Evolutionary conservation across 2,888 invertebrate genomes (phyloP).

Genomic region (Lycia hirtaria): DNA sequence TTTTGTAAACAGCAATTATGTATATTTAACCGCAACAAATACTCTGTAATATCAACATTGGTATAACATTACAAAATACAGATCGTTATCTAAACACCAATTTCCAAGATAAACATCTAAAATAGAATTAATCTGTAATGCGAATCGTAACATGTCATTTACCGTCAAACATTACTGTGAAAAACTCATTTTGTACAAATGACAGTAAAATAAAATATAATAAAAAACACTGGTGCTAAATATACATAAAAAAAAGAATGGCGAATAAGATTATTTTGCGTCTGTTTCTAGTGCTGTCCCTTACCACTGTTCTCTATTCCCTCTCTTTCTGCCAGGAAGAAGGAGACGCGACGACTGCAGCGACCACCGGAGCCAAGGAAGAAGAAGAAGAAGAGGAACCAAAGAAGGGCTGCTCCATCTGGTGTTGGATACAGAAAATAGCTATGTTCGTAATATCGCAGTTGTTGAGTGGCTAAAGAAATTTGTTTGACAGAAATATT

Average conservation of each 20-base stretch:
- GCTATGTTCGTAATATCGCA: conserved; percentile 81
- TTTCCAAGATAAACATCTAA: conserved; percentile 42
- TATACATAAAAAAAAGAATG: too few species aligned
- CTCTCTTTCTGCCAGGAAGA: conserved; percentile 66
- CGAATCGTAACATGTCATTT: conserved; percentile 34
- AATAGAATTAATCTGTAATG: conserved; percentile 29
- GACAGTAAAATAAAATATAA: conserved; percentile 22
- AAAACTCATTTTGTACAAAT: conserved; percentile 13
- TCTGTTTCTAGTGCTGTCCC: conserved; percentile 52
- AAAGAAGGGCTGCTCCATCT: conserved; percentile 75
- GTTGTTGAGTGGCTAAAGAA: conserved; percentile 63
- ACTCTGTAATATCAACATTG: conserved; percentile 20
- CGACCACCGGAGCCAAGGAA: conserved; percentile 54
- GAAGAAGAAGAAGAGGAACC: conserved; percentile 76
- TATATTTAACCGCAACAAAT: neutral
- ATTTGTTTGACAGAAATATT: neutral
- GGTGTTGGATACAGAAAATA: conserved; percentile 84
- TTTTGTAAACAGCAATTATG: conserved; percentile 25
- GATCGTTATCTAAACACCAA: conserved; percentile 41
- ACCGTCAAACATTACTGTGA: conserved; percentile 17
- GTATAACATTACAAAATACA: conserved; percentile 27
- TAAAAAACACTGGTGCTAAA: neutral
- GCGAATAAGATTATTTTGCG: conserved; percentile 49
- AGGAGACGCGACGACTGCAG: conserved; percentile 57
- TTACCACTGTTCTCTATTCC: conserved; percentile 52